Evolutionary conservation across 1,140 invertebrate genomes (phyloP).

Genomic region (Apis florea): DNA sequence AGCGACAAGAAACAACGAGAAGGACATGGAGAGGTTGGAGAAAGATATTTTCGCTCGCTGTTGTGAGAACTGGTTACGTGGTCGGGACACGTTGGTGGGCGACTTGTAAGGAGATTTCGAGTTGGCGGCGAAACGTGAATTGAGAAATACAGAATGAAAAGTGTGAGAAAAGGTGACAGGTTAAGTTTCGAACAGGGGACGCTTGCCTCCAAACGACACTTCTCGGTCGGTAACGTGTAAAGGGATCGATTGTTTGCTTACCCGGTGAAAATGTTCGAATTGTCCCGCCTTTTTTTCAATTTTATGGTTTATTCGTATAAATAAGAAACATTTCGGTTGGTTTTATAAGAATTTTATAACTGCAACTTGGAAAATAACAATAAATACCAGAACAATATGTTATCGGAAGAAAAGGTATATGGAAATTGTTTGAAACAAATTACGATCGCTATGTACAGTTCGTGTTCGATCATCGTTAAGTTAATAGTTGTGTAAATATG

Average conservation of each 20-base stretch:
- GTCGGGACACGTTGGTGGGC: background rate
- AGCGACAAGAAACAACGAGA: background rate
- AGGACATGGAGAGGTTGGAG: constrained; percentile 14
- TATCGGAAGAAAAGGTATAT: background rate
- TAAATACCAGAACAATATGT: background rate
- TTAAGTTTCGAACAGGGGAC: constrained; percentile 48
- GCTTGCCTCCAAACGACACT: constrained; percentile 17
- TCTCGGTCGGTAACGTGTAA: constrained; percentile 45
- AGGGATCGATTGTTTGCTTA: constrained; percentile 16
- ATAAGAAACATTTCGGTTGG: background rate
- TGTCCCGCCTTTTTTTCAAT: background rate
- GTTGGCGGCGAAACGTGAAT: background rate
- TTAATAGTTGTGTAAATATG: background rate
- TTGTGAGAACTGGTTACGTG: background rate
- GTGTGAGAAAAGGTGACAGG: constrained; percentile 37
- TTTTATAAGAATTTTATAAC: background rate
- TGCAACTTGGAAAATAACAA: background rate
- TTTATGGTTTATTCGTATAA: background rate
- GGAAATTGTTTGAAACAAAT: background rate
- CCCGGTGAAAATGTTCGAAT: background rate
- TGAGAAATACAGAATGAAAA: background rate
- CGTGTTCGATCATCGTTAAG: background rate
- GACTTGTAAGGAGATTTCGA: constrained; percentile 1
- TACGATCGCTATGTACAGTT: no score
- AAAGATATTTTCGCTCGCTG: background rate